These are phyloP conservation scores for Styela plicata DNA, from an alignment of 23 tunicate genomes.

Conservation along the genomic window DNA sequence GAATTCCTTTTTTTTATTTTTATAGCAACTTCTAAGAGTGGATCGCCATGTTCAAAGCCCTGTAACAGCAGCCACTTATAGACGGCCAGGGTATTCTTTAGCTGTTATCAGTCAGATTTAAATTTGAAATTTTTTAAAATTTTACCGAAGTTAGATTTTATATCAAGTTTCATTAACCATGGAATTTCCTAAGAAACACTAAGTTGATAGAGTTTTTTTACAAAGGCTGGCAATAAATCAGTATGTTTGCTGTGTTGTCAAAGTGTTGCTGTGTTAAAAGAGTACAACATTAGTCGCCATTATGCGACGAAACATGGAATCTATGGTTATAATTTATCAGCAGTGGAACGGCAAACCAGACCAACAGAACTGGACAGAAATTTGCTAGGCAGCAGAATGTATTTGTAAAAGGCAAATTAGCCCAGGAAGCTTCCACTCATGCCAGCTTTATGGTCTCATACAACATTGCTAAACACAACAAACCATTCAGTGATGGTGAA, in stretches of 20 bases:
- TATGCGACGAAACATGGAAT: constrained; percentile 45
- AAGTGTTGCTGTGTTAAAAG: constrained; percentile 58
- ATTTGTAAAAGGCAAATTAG: too few species aligned
- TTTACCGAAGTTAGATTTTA: not conserved
- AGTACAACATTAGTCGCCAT: constrained; percentile 67
- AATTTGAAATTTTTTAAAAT: not conserved
- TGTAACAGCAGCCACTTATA: too few species aligned
- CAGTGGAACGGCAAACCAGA: constrained; percentile 57
- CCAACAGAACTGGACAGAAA: constrained; percentile 64
- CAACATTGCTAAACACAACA: constrained; percentile 62
- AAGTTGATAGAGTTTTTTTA: constrained; percentile 57
- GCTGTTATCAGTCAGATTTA: not conserved
- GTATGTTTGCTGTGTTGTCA: not conserved
- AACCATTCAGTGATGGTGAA: not conserved
- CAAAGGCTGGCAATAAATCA: constrained; percentile 31
- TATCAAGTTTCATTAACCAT: constrained; percentile 9
- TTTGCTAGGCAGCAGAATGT: too few species aligned
- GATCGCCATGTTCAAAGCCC: too few species aligned
- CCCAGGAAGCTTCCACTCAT: constrained; percentile 59
- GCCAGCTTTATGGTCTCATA: constrained; percentile 71
- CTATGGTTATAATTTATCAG: constrained; percentile 66
- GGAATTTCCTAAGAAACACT: constrained; percentile 74
- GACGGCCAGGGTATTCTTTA: too few species aligned
- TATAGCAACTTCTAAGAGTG: not conserved
- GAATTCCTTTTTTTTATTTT: not conserved